Evolutionary conservation across 2,888 invertebrate genomes (phyloP), one percentile per base, ranked within the genome.

Genomic region (Desoria tigrina): DNA sequence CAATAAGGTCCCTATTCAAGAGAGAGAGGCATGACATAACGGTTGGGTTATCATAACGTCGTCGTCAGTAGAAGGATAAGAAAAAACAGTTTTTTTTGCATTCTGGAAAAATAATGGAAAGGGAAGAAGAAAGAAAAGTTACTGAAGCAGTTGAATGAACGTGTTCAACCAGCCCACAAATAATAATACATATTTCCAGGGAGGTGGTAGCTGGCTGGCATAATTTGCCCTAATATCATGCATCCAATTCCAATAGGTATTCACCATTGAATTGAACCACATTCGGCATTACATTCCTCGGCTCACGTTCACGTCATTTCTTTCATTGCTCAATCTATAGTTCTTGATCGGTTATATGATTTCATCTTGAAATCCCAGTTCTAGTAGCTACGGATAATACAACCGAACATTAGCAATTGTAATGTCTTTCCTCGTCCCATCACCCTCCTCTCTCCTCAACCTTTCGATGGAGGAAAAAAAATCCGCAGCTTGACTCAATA

Each of bases 361-460:
- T 27, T 32, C 18, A 49, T 61, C 56, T 69, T 60, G 63, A n/a
- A n/a, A n/a, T n/a, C n/a, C n/a, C n/a, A n/a, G n/a, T n/a, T n/a
- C 63, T 9, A 6, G 56, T 42, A 57, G 16, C n/a, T 55, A 53
- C 55, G n/a, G n/a, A n/a, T n/a, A n/a, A n/a, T n/a, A n/a, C n/a
- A n/a, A n/a, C n/a, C n/a, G 51, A 56, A 65, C 65, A 71, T 71
- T 71, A 68, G 70, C 70, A 71, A 71, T 71, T 71, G 71, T 71
- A 68, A 71, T 71, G 65, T 65, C 57, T 66, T 61, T 61, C 63
- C 69, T 64, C 58, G 50, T 64, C 63, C n/a, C 49, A 32, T 51
- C 57, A 55, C 53, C 61, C 61, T 58, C 62, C 63, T 55, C 42
- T 24, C 58, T 49, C 21, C 55, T 49, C 61, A 24, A 24, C 51